phyloP scores from a whole-genome alignment of 2,113 vertebrate genomes.

The Mellivora capensis region DNA sequence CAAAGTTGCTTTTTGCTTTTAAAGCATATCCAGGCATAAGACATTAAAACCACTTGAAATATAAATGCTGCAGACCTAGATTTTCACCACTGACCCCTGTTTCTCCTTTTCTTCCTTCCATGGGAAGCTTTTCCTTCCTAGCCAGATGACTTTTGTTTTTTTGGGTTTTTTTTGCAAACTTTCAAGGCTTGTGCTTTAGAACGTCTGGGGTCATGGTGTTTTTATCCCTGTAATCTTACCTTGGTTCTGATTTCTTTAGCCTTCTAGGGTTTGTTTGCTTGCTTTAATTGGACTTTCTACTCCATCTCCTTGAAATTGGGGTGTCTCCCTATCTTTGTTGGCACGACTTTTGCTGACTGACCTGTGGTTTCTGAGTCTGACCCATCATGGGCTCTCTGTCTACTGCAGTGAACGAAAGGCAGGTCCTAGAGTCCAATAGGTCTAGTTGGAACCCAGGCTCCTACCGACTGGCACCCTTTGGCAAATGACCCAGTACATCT shows the following conservation, averaged over 20 bases:
- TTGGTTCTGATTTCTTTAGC: neutral
- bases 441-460: neutral
- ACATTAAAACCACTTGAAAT: neutral
- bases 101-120: neutral
- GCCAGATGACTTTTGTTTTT: neutral
- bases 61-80: neutral
- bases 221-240: neutral
- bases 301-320: neutral
- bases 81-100: neutral
- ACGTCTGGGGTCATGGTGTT: fast-evolving
- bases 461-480: neutral
- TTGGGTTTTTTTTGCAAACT: neutral
- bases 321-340: neutral
- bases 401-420: neutral
- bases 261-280: neutral
- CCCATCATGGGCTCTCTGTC: fast-evolving
- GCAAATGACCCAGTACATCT: neutral
- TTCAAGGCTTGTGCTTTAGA: neutral
- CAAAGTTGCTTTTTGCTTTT: neutral
- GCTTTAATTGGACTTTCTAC: neutral
- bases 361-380: neutral
- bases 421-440: neutral
- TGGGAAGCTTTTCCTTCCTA: neutral
- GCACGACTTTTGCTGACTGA: neutral
- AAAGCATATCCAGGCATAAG: neutral